Conservation (phyloP, 2,113 vertebrate species). For the Burhinus oedicnemus region DNA sequence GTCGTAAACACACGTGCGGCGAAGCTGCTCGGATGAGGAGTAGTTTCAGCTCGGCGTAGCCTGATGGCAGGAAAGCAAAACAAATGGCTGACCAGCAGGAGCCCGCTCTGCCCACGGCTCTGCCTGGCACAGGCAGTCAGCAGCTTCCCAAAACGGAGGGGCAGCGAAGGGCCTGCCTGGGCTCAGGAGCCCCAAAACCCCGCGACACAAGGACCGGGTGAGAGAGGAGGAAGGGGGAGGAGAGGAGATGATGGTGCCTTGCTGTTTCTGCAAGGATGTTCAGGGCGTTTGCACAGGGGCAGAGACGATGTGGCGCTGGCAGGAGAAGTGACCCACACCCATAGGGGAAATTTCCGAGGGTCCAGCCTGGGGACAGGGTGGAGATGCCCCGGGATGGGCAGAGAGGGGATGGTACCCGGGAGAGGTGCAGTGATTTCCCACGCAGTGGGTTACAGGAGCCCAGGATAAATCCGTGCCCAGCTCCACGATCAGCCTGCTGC, state of each 20-base stretch:
- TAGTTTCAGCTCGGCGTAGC: not conserved
- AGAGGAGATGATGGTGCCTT: not conserved
- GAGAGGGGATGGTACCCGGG: rapidly evolving
- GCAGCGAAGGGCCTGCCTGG: not conserved
- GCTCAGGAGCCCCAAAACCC: not conserved
- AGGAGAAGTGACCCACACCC: not conserved
- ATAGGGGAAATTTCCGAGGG: not conserved
- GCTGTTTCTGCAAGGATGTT: not conserved
- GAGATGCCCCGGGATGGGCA: rapidly evolving
- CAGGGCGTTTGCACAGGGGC: too few species aligned
- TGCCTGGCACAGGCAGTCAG: not conserved
- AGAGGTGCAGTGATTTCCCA: not conserved
- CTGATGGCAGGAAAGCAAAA: not conserved
- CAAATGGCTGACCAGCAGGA: not conserved
- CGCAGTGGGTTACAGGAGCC: not conserved
- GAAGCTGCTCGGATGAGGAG: not conserved
- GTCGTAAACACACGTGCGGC: not conserved
- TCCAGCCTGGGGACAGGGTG: not conserved
- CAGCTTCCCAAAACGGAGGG: not conserved
- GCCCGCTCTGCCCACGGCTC: not conserved
- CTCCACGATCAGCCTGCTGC: not conserved
- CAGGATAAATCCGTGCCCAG: not conserved
- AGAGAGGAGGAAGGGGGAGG: not conserved
- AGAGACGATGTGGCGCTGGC: not conserved
- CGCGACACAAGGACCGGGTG: rapidly evolving